A percentile compares a stretch with the other conserved stretches of the same genome.
phyloP scores from a whole-genome alignment of 2,113 vertebrate species.

The Larimichthys crocea region DNA sequence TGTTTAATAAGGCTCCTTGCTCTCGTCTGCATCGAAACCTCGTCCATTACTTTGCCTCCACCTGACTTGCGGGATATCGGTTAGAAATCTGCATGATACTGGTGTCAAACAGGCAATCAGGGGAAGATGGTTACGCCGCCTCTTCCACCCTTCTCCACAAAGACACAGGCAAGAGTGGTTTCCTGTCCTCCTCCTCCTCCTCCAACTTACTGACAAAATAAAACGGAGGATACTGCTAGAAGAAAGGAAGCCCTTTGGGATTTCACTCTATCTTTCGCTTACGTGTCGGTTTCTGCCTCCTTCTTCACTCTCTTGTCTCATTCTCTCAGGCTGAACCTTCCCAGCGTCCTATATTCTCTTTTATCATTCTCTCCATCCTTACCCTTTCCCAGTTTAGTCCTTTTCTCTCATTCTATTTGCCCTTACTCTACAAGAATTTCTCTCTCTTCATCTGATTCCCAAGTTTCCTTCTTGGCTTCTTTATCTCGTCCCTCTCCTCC shows the following conservation, averaged over 20 bases:
- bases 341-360: constrained; percentile 52
- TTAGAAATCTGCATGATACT: constrained; percentile 42
- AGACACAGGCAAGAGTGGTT: constrained; percentile 43
- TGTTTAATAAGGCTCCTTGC: constrained; percentile 42
- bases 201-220: constrained; percentile 49
- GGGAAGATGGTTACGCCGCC: constrained; percentile 21
- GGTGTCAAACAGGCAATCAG: constrained; percentile 55
- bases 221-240: constrained; percentile 50
- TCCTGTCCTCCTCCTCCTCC: constrained; percentile 40
- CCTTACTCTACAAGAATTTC: constrained; percentile 51
- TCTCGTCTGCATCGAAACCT: constrained; percentile 4
- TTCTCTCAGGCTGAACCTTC: constrained; percentile 62
- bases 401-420: constrained; percentile 59
- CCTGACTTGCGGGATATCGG: constrained; percentile 48
- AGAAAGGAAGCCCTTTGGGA: constrained; percentile 61
- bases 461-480: constrained; percentile 59
- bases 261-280: constrained; percentile 52
- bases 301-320: constrained; percentile 51
- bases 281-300: constrained; percentile 47
- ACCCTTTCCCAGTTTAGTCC: constrained; percentile 55
- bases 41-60: constrained; percentile 18
- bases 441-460: constrained; percentile 48
- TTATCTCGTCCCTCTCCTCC: constrained; percentile 43
- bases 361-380: constrained; percentile 53
- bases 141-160: constrained; percentile 22